Percentiles rank a stretch among this genome's conserved stretches.
These are phyloP conservation scores for Enteromius treurensis DNA, from an alignment of 2,797 vertebrate genomes.

Conservation along the genomic window DNA sequence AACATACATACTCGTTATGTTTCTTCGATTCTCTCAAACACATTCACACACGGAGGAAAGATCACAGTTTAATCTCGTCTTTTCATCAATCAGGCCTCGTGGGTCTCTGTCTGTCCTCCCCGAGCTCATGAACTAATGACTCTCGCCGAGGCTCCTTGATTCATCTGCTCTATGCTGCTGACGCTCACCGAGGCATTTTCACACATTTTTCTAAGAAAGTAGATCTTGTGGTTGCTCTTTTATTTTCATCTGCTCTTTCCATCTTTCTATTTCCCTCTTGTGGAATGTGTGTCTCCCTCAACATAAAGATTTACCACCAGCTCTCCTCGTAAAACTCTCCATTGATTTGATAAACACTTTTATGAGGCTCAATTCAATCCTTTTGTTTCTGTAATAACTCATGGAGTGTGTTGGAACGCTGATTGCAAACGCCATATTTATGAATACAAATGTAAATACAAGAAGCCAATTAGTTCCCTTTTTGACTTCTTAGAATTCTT, in stretches of 20 bases:
- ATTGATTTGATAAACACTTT: slow-evolving; percentile 35
- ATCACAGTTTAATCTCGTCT: slow-evolving; percentile 77
- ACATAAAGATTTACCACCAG: slow-evolving; percentile 22
- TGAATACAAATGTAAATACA: slow-evolving; percentile 4
- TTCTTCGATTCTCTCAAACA: slow-evolving; percentile 33
- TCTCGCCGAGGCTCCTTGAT: slow-evolving; percentile 33
- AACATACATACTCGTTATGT: slow-evolving; percentile 4
- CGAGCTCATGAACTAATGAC: slow-evolving; percentile 46
- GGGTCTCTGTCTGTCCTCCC: slow-evolving; percentile 72
- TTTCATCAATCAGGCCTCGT: slow-evolving; percentile 76
- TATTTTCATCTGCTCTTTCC: slow-evolving; percentile 33
- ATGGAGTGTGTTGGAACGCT: background rate
- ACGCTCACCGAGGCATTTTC: slow-evolving; percentile 22
- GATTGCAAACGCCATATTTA: slow-evolving; percentile 16
- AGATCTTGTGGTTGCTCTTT: slow-evolving; percentile 28
- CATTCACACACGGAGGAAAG: slow-evolving; percentile 38
- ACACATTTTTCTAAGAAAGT: slow-evolving; percentile 39
- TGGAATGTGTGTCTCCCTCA: slow-evolving; percentile 28
- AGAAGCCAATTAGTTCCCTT: background rate
- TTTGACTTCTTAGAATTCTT: background rate
- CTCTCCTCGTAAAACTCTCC: slow-evolving; percentile 30
- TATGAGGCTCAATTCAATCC: background rate
- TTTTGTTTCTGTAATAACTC: slow-evolving; percentile 38
- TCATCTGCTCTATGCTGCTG: slow-evolving; percentile 25
- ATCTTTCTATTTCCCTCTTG: slow-evolving; percentile 17